These are phyloP conservation scores for Catharus minimus DNA, from an alignment of 2,113 vertebrate genomes.

Conservation along the genomic window DNA sequence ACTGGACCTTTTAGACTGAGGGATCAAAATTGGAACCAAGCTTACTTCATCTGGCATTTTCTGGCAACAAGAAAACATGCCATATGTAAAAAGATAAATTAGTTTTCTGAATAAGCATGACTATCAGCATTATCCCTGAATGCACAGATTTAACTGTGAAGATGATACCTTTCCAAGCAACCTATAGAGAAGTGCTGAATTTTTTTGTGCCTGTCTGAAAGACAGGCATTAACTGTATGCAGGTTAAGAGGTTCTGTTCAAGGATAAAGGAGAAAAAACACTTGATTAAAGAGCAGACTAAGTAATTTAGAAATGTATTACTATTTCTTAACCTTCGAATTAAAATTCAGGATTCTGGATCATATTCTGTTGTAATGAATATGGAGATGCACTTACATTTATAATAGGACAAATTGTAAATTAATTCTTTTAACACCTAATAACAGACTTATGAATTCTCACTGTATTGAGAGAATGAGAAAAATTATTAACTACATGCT, in stretches of 20 bases:
- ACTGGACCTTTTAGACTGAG: not conserved
- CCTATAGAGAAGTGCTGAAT: not conserved
- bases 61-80: not conserved
- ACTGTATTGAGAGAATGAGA: slow-evolving; percentile 2
- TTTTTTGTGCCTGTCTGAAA: not conserved
- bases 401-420: not conserved
- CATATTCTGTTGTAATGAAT: not conserved
- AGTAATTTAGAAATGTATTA: not conserved
- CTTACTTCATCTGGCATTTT: not conserved
- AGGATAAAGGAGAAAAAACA: not conserved
- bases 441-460: not conserved
- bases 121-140: not conserved
- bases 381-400: not conserved
- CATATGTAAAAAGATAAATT: not conserved
- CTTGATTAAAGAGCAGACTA: not conserved
- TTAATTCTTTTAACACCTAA: not conserved
- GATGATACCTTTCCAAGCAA: not conserved
- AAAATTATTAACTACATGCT: slow-evolving; percentile 3
- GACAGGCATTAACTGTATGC: not conserved
- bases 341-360: not conserved
- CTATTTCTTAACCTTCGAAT: not conserved
- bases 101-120: not conserved
- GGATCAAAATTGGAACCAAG: not conserved
- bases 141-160: not conserved
- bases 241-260: not conserved